A percentile compares a stretch with the other conserved stretches of the same genome.
phyloP scores from a whole-genome alignment of 2,888 invertebrate genomes.

The Andricus curvator region DNA sequence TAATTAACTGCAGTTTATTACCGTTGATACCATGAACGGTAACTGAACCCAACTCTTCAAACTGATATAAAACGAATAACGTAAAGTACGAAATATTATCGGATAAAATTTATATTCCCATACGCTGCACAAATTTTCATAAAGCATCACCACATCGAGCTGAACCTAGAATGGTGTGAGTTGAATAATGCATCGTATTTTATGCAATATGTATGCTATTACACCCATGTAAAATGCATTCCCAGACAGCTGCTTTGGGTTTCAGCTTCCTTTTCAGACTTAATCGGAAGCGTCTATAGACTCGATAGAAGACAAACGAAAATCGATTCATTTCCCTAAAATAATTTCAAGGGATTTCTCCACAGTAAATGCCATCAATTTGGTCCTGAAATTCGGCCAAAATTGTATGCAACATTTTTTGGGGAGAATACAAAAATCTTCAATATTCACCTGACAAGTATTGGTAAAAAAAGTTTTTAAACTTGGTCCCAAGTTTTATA shows the following conservation, averaged over 20 bases:
- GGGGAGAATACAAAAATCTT: too few species aligned
- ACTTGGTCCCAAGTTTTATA: too few species aligned
- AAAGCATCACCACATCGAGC: constrained; percentile 17
- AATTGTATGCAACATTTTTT: too few species aligned
- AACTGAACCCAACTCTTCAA: too few species aligned
- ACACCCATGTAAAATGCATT: constrained; percentile 46
- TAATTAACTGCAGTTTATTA: too few species aligned
- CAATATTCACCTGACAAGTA: too few species aligned
- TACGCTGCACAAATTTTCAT: constrained; percentile 41
- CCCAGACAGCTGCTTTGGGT: constrained; percentile 38
- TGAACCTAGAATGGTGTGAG: constrained; percentile 22
- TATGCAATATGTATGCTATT: constrained; percentile 47
- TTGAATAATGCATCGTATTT: constrained; percentile 48
- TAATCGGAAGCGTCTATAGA: neutral
- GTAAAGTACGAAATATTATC: neutral
- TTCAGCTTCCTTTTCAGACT: constrained; percentile 17
- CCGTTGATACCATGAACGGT: too few species aligned
- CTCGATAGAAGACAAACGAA: neutral
- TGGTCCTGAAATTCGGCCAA: too few species aligned
- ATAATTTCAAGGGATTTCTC: neutral
- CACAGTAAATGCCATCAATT: too few species aligned
- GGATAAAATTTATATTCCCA: constrained; percentile 12
- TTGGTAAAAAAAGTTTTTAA: too few species aligned
- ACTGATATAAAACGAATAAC: neutral
- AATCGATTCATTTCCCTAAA: neutral